Percentiles rank a stretch among this genome's conserved stretches.
Conservation (phyloP, 2,113 vertebrate species). For the Atractosteus spatula region DNA sequence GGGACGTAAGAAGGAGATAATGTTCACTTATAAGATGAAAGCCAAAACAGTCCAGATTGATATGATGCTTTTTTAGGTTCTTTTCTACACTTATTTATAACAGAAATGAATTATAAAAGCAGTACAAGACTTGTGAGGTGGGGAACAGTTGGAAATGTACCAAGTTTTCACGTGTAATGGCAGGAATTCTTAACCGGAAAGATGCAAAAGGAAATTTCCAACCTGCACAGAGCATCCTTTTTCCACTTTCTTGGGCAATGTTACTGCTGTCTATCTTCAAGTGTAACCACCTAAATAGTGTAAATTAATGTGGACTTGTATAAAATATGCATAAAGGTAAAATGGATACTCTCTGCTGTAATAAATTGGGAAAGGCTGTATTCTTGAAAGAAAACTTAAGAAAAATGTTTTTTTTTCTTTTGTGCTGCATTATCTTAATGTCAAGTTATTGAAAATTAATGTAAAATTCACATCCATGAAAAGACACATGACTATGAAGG, state of each 20-base stretch:
- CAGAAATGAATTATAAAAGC: not conserved
- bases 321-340: too few relatives aligned
- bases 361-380: too few relatives aligned
- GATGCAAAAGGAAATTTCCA: too few relatives aligned
- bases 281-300: not conserved
- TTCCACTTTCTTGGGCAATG: not conserved
- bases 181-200: too few relatives aligned
- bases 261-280: not conserved
- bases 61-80: not conserved
- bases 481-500: not conserved
- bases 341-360: too few relatives aligned
- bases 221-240: not conserved
- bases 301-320: too few relatives aligned
- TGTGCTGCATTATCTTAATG: too few relatives aligned
- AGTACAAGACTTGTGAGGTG: not conserved
- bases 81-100: conserved; percentile 11
- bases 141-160: not conserved
- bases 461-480: too few relatives aligned
- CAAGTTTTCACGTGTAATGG: not conserved
- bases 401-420: too few relatives aligned
- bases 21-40: conserved; percentile 4
- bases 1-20: not conserved
- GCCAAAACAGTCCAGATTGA: conserved; percentile 10
- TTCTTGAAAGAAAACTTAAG: too few relatives aligned
- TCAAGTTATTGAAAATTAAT: too few relatives aligned